phyloP scores from a whole-genome alignment of 1,140 invertebrate species.

The Bombyx mandarina region DNA sequence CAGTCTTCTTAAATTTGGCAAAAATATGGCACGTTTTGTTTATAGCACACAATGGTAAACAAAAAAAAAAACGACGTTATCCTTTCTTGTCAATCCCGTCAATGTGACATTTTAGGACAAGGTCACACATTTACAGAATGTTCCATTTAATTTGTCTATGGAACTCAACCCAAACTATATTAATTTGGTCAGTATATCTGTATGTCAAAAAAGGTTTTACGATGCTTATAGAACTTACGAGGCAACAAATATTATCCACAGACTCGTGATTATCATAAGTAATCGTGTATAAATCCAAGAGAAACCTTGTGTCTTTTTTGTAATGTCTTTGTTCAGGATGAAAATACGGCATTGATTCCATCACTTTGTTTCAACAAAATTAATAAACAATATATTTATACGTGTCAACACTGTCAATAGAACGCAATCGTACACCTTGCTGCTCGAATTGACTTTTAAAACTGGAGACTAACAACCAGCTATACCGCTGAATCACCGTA shows the following conservation, averaged over 20 bases:
- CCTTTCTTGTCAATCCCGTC: conserved; percentile 41
- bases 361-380: conserved; percentile 27
- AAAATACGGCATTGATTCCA: conserved; percentile 66
- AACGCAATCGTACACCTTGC: conserved; percentile 16
- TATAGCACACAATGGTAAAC: conserved; percentile 21
- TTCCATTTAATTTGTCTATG: conserved; percentile 25
- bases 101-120: conserved; percentile 63
- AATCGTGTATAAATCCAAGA: conserved; percentile 86
- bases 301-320: conserved; percentile 87
- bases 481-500: conserved; percentile 60
- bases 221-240: conserved; percentile 39
- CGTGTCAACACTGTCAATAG: conserved; percentile 5
- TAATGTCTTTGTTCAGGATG: conserved; percentile 78
- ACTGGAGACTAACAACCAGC: conserved; percentile 25
- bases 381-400: conserved; percentile 10
- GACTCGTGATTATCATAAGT: conserved; percentile 86
- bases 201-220: too few species aligned
- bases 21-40: conserved; percentile 27
- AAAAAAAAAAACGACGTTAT: conserved; percentile 18
- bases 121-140: conserved; percentile 46
- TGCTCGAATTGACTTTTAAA: conserved; percentile 10
- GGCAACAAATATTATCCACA: conserved; percentile 72
- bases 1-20: conserved; percentile 58
- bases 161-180: not conserved
- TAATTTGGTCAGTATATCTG: too few species aligned